Percentiles rank a stretch among this genome's conserved stretches.
phyloP scores from a whole-genome alignment of 2,888 invertebrate genomes.

The Meteorus colon region DNA sequence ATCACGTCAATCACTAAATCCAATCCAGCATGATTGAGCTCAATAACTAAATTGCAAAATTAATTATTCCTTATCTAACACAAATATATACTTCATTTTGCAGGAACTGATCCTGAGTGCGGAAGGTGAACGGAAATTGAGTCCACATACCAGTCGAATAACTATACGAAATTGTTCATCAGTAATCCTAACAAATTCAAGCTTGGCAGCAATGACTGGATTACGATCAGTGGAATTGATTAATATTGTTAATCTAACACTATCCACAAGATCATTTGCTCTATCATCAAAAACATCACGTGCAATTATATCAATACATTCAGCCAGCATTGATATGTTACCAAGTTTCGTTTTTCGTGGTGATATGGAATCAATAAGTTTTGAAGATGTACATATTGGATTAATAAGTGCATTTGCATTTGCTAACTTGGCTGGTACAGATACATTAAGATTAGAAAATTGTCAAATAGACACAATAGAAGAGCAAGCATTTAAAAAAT shows the following conservation, averaged over 20 bases:
- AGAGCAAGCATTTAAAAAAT: slow-evolving; percentile 86
- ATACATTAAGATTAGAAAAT: slow-evolving; percentile 79
- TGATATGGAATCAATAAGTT: slow-evolving; percentile 80
- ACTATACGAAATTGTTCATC: slow-evolving; percentile 79
- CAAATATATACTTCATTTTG: not conserved
- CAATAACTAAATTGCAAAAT: too few relatives aligned
- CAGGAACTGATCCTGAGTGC: slow-evolving; percentile 79
- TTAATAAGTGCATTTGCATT: slow-evolving; percentile 83
- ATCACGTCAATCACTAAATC: too few relatives aligned
- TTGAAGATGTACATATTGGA: slow-evolving; percentile 79
- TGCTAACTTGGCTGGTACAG: slow-evolving; percentile 81
- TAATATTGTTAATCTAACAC: slow-evolving; percentile 78
- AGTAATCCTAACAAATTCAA: slow-evolving; percentile 64
- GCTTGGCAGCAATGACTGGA: slow-evolving; percentile 78
- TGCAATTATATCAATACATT: slow-evolving; percentile 71
- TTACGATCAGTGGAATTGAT: slow-evolving; percentile 79
- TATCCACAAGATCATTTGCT: slow-evolving; percentile 73
- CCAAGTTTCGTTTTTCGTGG: slow-evolving; percentile 81
- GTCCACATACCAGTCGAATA: slow-evolving; percentile 77
- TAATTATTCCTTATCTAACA: too few relatives aligned
- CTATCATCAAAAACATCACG: slow-evolving; percentile 59
- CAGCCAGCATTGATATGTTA: slow-evolving; percentile 72
- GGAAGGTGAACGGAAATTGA: slow-evolving; percentile 76
- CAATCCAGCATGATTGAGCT: too few relatives aligned
- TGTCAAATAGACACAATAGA: slow-evolving; percentile 79